Evolutionary conservation across 2,797 vertebrate species (phyloP).

Genomic region (Galago senegalensis): DNA sequence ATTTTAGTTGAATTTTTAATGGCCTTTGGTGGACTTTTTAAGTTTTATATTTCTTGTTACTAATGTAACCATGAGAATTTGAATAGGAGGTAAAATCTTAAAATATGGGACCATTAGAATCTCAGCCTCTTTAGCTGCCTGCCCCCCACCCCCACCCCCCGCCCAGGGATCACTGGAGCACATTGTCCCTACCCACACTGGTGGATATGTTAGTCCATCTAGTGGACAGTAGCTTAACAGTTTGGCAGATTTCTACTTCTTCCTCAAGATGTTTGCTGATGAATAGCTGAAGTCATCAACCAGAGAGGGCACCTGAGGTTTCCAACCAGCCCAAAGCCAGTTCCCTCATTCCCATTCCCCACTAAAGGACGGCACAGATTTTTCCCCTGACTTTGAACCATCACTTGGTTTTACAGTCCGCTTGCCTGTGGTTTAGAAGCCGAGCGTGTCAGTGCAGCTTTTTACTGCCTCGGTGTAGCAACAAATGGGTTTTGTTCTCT

Average conservation of each 20-base stretch:
- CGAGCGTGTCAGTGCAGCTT: slow-evolving; percentile 77
- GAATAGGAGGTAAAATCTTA: neutral
- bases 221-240: slow-evolving; percentile 57
- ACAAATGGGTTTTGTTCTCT: slow-evolving; percentile 83
- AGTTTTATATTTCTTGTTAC: neutral
- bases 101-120: neutral
- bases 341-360: slow-evolving; percentile 71
- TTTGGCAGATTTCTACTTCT: slow-evolving; percentile 70
- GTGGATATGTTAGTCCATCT: neutral
- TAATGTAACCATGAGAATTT: neutral
- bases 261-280: slow-evolving; percentile 57
- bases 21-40: neutral
- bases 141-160: no score
- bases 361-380: slow-evolving; percentile 71
- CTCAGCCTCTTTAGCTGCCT: neutral
- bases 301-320: slow-evolving; percentile 54
- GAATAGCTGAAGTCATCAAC: slow-evolving; percentile 43
- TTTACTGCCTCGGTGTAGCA: slow-evolving; percentile 78
- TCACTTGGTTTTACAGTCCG: slow-evolving; percentile 74
- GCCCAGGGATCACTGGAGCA: neutral
- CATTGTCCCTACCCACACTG: neutral
- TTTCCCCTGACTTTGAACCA: slow-evolving; percentile 81
- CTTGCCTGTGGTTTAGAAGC: slow-evolving; percentile 82
- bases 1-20: slow-evolving; percentile 18
- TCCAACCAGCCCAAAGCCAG: slow-evolving; percentile 57